Evolutionary conservation across 1,140 invertebrate genomes (phyloP).

Genomic region (Melitaea cinxia): DNA sequence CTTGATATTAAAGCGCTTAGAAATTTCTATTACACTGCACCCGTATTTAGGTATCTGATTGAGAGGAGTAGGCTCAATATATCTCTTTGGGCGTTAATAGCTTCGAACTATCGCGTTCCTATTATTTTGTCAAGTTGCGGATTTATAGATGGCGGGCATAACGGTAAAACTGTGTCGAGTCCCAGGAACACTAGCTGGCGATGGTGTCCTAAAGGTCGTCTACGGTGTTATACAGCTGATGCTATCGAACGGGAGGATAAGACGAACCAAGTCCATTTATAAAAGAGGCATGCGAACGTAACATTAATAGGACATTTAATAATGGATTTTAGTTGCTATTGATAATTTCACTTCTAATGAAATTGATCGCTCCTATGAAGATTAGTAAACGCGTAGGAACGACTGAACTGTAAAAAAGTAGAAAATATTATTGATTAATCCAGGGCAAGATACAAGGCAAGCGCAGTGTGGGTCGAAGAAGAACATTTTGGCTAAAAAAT

Average conservation of each 20-base stretch:
- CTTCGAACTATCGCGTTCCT: slow-evolving; percentile 69
- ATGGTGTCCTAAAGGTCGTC: slow-evolving; percentile 59
- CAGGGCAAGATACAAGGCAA: too few species aligned
- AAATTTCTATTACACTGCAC: slow-evolving; percentile 64
- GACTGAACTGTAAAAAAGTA: too few species aligned
- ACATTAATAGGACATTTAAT: slow-evolving; percentile 31
- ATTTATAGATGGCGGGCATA: slow-evolving; percentile 72
- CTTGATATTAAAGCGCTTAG: slow-evolving; percentile 44
- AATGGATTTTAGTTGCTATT: slow-evolving; percentile 19
- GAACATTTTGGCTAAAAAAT: too few species aligned
- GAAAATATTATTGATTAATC: too few species aligned
- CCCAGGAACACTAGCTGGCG: slow-evolving; percentile 51
- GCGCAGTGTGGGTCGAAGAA: too few species aligned
- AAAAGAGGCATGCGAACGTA: slow-evolving; percentile 32
- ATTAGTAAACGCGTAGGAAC: background rate
- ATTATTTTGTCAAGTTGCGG: slow-evolving; percentile 78
- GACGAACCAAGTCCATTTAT: slow-evolving; percentile 38
- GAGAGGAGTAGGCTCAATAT: slow-evolving; percentile 72
- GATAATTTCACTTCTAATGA: slow-evolving; percentile 21
- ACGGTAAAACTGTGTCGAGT: slow-evolving; percentile 62
- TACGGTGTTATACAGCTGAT: slow-evolving; percentile 42
- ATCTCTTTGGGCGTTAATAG: slow-evolving; percentile 78
- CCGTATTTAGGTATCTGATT: slow-evolving; percentile 77
- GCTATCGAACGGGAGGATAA: slow-evolving; percentile 36
- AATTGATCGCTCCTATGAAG: background rate